Evolutionary conservation across 2,888 invertebrate genomes (phyloP).

Genomic region (Harpagoxenus sublaevis): DNA sequence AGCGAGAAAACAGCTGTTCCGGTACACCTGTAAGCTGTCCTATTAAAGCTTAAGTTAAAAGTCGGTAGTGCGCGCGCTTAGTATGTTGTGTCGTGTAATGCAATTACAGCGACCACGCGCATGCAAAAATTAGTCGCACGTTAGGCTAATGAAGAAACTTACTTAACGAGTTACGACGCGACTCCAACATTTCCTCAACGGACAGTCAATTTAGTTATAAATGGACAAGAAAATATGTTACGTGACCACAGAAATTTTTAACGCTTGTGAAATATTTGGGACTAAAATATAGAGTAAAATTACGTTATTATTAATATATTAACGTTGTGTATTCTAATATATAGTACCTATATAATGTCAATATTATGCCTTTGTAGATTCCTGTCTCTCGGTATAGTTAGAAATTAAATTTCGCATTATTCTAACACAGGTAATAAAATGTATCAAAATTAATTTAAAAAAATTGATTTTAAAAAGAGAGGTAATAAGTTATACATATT

Average conservation of each 20-base stretch:
- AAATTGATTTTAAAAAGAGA: constrained; percentile 32
- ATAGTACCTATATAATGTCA: constrained; percentile 7
- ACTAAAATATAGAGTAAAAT: background rate
- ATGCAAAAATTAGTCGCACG: constrained; percentile 48
- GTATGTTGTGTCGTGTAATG: constrained; percentile 25
- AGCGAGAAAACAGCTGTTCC: constrained; percentile 19
- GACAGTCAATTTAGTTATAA: constrained; percentile 7
- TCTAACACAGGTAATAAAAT: constrained; percentile 30
- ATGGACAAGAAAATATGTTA: constrained; percentile 35
- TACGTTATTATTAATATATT: background rate
- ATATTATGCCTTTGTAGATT: constrained; percentile 9
- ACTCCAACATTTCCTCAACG: constrained; percentile 21
- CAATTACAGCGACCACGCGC: constrained; percentile 29
- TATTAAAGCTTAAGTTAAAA: constrained; percentile 34
- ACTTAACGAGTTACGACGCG: constrained; percentile 39
- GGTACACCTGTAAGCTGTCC: background rate
- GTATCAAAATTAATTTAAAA: constrained; percentile 34
- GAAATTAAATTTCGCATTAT: constrained; percentile 29
- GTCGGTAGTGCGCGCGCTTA: constrained; percentile 21
- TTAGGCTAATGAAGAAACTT: constrained; percentile 52
- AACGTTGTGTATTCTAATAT: background rate
- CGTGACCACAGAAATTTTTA: constrained; percentile 12
- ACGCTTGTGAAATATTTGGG: background rate
- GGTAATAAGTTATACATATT: constrained; percentile 14
- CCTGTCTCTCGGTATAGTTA: background rate